Percentiles rank a stretch among this genome's conserved stretches.
Evolutionary conservation across 2,113 vertebrate species (phyloP).

Genomic region (Seriola quinqueradiata): DNA sequence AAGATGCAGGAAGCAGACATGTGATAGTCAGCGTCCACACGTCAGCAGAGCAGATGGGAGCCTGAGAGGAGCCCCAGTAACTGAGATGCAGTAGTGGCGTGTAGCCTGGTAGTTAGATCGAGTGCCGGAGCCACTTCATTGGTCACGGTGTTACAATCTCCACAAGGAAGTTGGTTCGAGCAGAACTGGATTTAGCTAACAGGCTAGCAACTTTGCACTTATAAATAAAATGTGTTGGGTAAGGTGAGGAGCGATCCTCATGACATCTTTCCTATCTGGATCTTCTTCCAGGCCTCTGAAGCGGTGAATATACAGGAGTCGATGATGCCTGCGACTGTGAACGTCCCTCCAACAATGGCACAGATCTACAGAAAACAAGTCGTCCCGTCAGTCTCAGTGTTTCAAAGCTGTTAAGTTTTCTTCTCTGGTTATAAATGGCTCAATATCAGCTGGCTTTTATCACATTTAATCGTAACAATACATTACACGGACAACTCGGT

Average conservation of each 20-base stretch:
- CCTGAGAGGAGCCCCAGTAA: constrained; percentile 56
- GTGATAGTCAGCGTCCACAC: constrained; percentile 50
- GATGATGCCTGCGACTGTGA: constrained; percentile 98
- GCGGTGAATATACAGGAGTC: constrained; percentile 99
- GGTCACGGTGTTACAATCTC: constrained; percentile 39
- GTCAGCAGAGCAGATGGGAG: constrained; percentile 52
- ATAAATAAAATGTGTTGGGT: constrained; percentile 63
- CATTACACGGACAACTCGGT: constrained; percentile 7
- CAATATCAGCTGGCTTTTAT: constrained; percentile 27
- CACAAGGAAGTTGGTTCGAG: constrained; percentile 36
- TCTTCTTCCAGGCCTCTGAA: constrained; percentile 99
- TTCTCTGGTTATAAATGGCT: neutral
- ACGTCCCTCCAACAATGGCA: constrained; percentile 97
- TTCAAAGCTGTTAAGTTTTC: neutral
- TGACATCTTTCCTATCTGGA: constrained; percentile 97
- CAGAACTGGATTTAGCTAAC: constrained; percentile 69
- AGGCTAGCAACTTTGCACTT: constrained; percentile 62
- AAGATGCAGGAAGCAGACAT: constrained; percentile 57
- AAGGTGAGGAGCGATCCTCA: constrained; percentile 67
- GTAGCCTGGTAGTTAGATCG: constrained; percentile 71
- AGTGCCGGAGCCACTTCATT: constrained; percentile 35
- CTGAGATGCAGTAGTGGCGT: constrained; percentile 41
- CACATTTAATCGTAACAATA: constrained; percentile 7
- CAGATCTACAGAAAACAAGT: constrained; percentile 88
- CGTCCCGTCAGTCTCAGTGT: neutral